Conservation (phyloP, 2,888 invertebrate genomes). For the Eueremaeus valkanovi region DNA sequence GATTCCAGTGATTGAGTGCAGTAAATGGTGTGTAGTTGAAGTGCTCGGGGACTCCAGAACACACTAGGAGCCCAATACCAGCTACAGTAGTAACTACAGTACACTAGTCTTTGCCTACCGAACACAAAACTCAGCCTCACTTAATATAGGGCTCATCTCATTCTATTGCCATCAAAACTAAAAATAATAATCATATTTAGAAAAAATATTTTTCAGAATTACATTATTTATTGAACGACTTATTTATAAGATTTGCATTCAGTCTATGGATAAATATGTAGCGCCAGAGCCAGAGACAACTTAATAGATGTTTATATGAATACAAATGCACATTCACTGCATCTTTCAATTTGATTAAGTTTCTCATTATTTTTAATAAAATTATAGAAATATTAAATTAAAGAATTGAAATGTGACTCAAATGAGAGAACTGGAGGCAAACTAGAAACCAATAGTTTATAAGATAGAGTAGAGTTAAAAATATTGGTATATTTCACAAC, state of each 20-base stretch:
- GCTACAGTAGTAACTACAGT: no score
- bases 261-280: background rate
- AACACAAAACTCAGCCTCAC: background rate
- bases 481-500: no score
- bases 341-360: background rate
- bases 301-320: no score
- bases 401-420: no score
- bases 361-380: background rate
- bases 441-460: no score
- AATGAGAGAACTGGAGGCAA: no score
- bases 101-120: background rate
- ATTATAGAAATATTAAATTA: background rate
- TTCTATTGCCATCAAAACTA: background rate
- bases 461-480: no score
- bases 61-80: background rate
- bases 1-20: constrained; percentile 32
- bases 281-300: no score
- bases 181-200: background rate
- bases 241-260: background rate
- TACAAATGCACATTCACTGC: background rate
- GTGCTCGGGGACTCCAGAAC: constrained; percentile 10
- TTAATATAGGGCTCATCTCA: constrained; percentile 17
- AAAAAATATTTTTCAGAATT: background rate
- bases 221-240: background rate
- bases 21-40: constrained; percentile 27